Evolutionary conservation across 2,797 vertebrate genomes (phyloP), one percentile per base, ranked within the genome.

Genomic region (Danionella dracula): DNA sequence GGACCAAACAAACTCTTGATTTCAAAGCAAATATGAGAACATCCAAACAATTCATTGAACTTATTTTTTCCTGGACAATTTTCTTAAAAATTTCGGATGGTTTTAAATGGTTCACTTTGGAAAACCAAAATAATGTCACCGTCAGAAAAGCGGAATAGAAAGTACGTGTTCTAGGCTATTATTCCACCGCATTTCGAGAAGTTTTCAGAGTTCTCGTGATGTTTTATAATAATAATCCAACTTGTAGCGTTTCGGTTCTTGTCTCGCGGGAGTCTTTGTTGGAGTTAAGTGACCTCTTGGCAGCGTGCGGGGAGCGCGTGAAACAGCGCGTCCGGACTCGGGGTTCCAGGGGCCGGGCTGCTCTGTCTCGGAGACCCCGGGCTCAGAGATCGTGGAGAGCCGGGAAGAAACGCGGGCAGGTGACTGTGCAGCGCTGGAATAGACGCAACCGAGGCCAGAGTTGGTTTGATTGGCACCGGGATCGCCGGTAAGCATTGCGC

Each of bases 321-420:
- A 79, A 97, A 83, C 12, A 66, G 31, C 10, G 92, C 87, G 40
- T 92, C 86, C 51, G 94, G 89, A 86, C 89, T 90, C 58, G 93
- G 93, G 56, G 92, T 94, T 23, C 94, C 92, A 4, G 94, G 93
- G 88, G 94, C 92, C 3, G 94, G 93, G 88, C 93, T 96, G 88
- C 93, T 94, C 84, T 94, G 94, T 89, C 92, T 94, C 56, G 94
- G 94, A 72, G 93, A 94, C 44, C 92, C 92, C 72, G 96, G 94
- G 79, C 93, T 97, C 75, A 94, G 87, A 5, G 94, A 92, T 74
- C 94, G 92, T 0, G 93, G 92, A 80, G 93, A 94, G 90, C 92
- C 92, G 86, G 94, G 91, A 45, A 97, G 90, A 75, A 97, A 89
- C 12, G 92, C 85, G 71, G 94, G 93, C 61, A 96, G 90, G 77